phyloP scores from a whole-genome alignment of 2,888 invertebrate genomes.

The Drosophila quinaria region DNA sequence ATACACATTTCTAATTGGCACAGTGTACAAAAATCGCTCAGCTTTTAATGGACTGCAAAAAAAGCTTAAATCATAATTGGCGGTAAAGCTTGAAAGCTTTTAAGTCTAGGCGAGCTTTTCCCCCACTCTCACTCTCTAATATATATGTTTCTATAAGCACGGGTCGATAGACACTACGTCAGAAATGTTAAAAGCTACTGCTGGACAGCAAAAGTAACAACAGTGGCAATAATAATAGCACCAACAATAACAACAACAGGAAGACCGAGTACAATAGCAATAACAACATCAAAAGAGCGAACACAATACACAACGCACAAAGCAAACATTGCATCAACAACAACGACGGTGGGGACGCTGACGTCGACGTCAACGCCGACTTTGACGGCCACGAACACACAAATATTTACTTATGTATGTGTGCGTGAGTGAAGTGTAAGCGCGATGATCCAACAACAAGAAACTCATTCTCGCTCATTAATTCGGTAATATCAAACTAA shows the following conservation, averaged over 20 bases:
- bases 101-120: background rate
- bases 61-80: conserved; percentile 33
- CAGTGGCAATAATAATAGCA: conserved; percentile 9
- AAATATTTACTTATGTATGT: background rate
- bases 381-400: conserved; percentile 36
- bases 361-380: conserved; percentile 11
- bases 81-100: conserved; percentile 41
- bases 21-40: conserved; percentile 1
- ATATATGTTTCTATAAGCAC: conserved; percentile 12
- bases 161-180: conserved; percentile 25
- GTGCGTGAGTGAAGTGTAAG: conserved; percentile 22
- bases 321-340: conserved; percentile 23
- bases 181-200: conserved; percentile 40
- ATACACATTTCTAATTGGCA: background rate
- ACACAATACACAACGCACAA: conserved; percentile 35
- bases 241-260: conserved; percentile 20
- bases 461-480: conserved; percentile 65
- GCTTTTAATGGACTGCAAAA: conserved; percentile 36
- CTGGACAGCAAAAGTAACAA: conserved; percentile 15
- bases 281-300: conserved; percentile 16
- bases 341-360: conserved; percentile 4
- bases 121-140: background rate
- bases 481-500: conserved; percentile 31
- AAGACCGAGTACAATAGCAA: conserved; percentile 19
- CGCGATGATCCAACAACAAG: conserved; percentile 64